Percentiles rank a stretch among this genome's conserved stretches.
Conservation (phyloP, 2,797 vertebrate genomes). For the Mastacembelus armatus region DNA sequence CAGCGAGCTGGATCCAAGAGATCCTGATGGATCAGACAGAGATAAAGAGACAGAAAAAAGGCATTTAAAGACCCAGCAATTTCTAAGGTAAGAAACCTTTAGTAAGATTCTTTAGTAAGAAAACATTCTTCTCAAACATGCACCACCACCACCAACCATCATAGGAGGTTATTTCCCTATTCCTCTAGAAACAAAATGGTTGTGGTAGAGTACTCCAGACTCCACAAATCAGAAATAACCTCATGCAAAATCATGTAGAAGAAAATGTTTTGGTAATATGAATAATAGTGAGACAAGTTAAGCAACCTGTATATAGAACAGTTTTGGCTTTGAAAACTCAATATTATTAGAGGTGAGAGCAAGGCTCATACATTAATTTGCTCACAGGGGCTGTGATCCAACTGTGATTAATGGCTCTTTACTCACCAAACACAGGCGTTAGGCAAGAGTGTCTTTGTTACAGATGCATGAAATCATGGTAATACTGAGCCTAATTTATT, state of each 20-base stretch:
- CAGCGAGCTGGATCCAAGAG: constrained; percentile 98
- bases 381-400: neutral
- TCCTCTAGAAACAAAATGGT: too few species aligned
- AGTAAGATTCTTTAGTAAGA: too few species aligned
- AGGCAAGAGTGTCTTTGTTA: neutral
- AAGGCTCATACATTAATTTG: neutral
- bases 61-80: neutral
- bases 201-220: too few species aligned
- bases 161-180: too few species aligned
- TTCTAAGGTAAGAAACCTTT: too few species aligned
- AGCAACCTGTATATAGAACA: neutral
- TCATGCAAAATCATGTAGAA: too few species aligned
- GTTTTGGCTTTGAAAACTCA: neutral
- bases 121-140: neutral
- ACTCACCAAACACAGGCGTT: constrained; percentile 2
- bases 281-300: neutral
- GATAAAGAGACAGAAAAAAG: neutral
- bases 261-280: neutral
- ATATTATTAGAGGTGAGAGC: too few species aligned
- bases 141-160: too few species aligned
- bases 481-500: too few species aligned
- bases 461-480: too few species aligned
- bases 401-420: constrained; percentile 12
- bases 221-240: too few species aligned
- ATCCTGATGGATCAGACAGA: constrained; percentile 83